These are phyloP conservation scores for Protonibea diacanthus DNA, from an alignment of 2,797 vertebrate species.

Conservation along the genomic window DNA sequence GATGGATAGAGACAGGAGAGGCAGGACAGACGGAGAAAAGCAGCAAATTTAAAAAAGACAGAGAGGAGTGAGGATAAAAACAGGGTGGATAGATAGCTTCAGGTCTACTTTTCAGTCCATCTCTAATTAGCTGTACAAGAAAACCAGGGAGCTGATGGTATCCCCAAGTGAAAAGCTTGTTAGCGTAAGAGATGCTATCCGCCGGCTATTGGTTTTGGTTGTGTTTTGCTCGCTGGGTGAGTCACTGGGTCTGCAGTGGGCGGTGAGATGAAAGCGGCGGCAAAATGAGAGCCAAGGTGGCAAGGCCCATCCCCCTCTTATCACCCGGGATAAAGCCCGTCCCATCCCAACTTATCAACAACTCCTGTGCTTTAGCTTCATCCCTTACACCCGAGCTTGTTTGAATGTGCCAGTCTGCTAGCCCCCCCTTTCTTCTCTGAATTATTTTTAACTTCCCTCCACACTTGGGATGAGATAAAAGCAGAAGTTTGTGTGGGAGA, in stretches of 20 bases:
- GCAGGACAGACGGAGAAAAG: slow-evolving; percentile 22
- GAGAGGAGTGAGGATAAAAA: slow-evolving; percentile 58
- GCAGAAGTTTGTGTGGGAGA: slow-evolving; percentile 73
- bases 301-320: slow-evolving; percentile 43
- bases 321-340: slow-evolving; percentile 69
- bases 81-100: slow-evolving; percentile 75
- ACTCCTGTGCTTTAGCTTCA: slow-evolving; percentile 48
- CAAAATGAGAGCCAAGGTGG: slow-evolving; percentile 72
- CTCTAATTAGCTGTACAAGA: slow-evolving; percentile 81
- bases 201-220: slow-evolving; percentile 82
- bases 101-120: slow-evolving; percentile 75
- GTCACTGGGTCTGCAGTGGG: slow-evolving; percentile 72
- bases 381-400: slow-evolving; percentile 59
- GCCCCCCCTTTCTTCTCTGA: slow-evolving; percentile 63
- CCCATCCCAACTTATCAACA: slow-evolving; percentile 70
- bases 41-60: slow-evolving; percentile 39
- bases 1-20: slow-evolving; percentile 23
- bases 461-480: slow-evolving; percentile 78
- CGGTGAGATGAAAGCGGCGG: slow-evolving; percentile 73
- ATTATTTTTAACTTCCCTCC: slow-evolving; percentile 77
- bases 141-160: slow-evolving; percentile 75
- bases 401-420: slow-evolving; percentile 68
- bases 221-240: slow-evolving; percentile 75
- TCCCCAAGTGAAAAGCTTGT: slow-evolving; percentile 84
- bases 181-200: slow-evolving; percentile 85